A percentile compares a stretch with the other conserved stretches of the same genome.
These are phyloP conservation scores for Parasteatoda tepidariorum DNA, from an alignment of 1,140 invertebrate species.

Conservation along the genomic window DNA sequence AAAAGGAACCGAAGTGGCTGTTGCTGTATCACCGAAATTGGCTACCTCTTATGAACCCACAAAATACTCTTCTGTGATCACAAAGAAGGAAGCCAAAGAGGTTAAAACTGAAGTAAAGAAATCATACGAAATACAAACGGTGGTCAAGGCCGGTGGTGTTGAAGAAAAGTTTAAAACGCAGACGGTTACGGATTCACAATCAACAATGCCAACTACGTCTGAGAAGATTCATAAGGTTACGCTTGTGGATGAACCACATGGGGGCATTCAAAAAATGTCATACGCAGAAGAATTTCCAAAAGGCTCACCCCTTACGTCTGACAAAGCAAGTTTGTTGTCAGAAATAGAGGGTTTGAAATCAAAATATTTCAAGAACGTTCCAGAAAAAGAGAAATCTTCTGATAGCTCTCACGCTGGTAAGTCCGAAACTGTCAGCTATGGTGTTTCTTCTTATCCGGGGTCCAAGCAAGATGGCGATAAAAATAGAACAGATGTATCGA, in stretches of 20 bases:
- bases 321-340: slow-evolving; percentile 23
- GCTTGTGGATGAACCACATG: not conserved
- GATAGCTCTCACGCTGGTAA: not conserved
- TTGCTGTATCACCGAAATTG: slow-evolving; percentile 31
- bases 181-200: not conserved
- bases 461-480: not conserved
- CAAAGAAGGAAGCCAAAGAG: slow-evolving; percentile 12
- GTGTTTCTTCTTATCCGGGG: slow-evolving; percentile 3
- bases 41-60: slow-evolving; percentile 4
- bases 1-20: not conserved
- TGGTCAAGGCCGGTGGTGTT: slow-evolving; percentile 14
- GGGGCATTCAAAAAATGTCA: not conserved
- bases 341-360: slow-evolving; percentile 47
- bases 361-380: slow-evolving; percentile 21
- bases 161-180: not conserved
- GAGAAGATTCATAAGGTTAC: slow-evolving; percentile 45
- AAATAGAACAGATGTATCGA: slow-evolving; percentile 15
- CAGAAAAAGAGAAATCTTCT: not conserved
- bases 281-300: not conserved
- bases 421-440: slow-evolving; percentile 32
- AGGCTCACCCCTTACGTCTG: not conserved
- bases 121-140: slow-evolving; percentile 28
- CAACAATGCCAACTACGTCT: not conserved
- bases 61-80: slow-evolving; percentile 36
- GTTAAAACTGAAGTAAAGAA: slow-evolving; percentile 41